phyloP scores from a whole-genome alignment of 1,140 invertebrate genomes.

The Drosophila grimshawi region DNA sequence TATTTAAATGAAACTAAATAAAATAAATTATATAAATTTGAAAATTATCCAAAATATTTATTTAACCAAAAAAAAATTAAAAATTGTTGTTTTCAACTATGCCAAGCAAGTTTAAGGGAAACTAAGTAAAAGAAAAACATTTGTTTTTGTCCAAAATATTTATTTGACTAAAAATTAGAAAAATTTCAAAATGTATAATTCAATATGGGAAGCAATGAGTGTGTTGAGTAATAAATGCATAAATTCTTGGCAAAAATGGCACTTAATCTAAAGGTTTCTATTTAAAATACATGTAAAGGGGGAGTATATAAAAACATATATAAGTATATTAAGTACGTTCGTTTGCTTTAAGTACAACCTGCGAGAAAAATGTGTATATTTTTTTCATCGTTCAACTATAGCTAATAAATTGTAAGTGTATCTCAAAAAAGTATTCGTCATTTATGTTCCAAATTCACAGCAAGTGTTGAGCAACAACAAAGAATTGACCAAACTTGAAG shows the following conservation, averaged over 20 bases:
- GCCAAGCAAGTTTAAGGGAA: too few species aligned
- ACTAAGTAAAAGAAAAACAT: too few species aligned
- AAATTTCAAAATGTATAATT: neutral
- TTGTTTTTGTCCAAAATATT: slow-evolving; percentile 6
- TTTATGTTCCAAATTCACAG: neutral
- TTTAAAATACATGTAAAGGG: slow-evolving; percentile 9
- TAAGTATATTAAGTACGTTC: slow-evolving; percentile 53
- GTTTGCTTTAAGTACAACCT: slow-evolving; percentile 64
- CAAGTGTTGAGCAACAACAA: neutral
- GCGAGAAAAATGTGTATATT: slow-evolving; percentile 23
- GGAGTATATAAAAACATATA: slow-evolving; percentile 22
- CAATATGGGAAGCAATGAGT: neutral
- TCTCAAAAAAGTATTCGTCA: slow-evolving; percentile 12
- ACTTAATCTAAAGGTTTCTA: slow-evolving; percentile 7
- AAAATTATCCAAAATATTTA: too few species aligned
- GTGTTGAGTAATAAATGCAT: slow-evolving; percentile 36
- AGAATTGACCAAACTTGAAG: neutral
- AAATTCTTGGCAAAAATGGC: slow-evolving; percentile 21
- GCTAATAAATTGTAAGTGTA: neutral
- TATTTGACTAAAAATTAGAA: slow-evolving; percentile 17
- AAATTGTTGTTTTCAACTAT: neutral
- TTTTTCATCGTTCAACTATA: neutral
- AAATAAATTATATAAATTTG: too few species aligned
- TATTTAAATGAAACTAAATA: too few species aligned
- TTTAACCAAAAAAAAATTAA: neutral